phyloP scores from a whole-genome alignment of 2,888 invertebrate species.

The Deilephila elpenor region DNA sequence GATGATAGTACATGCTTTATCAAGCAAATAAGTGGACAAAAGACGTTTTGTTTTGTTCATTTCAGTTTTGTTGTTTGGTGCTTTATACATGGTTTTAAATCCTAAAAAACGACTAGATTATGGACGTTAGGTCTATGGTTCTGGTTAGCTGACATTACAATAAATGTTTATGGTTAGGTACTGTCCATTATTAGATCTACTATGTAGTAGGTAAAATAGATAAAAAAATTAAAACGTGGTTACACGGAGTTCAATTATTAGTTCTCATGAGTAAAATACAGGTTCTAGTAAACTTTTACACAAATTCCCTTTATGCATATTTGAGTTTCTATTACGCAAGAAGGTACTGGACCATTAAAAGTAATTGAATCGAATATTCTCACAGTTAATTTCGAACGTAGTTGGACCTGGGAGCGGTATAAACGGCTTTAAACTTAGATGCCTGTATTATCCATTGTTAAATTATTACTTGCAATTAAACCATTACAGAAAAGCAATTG shows the following conservation, averaged over 20 bases:
- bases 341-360: conserved; percentile 13
- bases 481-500: not conserved
- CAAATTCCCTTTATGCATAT: not conserved
- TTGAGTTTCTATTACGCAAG: conserved; percentile 8
- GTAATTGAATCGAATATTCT: conserved; percentile 10
- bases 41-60: not conserved
- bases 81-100: not conserved
- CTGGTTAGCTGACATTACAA: too few relatives aligned
- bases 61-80: not conserved
- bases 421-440: not conserved
- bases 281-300: not conserved
- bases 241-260: too few relatives aligned
- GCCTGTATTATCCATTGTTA: not conserved
- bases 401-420: conserved; percentile 4
- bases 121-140: too few relatives aligned
- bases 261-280: too few relatives aligned
- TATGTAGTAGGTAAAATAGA: too few relatives aligned
- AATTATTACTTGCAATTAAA: conserved; percentile 12
- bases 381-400: conserved; percentile 23
- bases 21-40: conserved; percentile 2
- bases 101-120: too few relatives aligned
- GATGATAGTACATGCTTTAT: conserved; percentile 2
- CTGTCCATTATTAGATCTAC: too few relatives aligned
- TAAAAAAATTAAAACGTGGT: too few relatives aligned
- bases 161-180: too few relatives aligned